phyloP scores from a whole-genome alignment of 2,888 invertebrate genomes.

The Tetanocera ferruginea region DNA sequence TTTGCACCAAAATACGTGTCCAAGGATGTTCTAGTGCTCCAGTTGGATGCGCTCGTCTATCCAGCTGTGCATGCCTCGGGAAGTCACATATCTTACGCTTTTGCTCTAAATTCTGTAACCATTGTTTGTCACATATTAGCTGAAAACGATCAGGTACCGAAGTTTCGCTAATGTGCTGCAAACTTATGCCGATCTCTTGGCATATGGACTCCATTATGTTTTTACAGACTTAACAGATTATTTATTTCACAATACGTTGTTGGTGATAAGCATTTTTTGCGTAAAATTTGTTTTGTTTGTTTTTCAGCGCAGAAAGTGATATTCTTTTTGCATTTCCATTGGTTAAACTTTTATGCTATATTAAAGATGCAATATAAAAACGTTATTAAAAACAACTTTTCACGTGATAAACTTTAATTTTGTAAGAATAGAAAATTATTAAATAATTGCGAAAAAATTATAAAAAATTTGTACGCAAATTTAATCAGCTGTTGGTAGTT shows the following conservation, averaged over 20 bases:
- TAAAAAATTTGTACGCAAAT: neutral
- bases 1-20: slow-evolving; percentile 67
- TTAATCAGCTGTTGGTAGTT: slow-evolving; percentile 19
- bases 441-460: slow-evolving; percentile 2
- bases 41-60: slow-evolving; percentile 62
- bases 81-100: slow-evolving; percentile 62
- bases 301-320: neutral
- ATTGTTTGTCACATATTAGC: slow-evolving; percentile 77
- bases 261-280: slow-evolving; percentile 14
- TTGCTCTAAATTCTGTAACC: slow-evolving; percentile 73
- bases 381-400: neutral
- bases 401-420: neutral
- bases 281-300: neutral
- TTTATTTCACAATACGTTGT: neutral
- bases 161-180: slow-evolving; percentile 75
- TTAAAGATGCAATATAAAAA: neutral
- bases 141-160: slow-evolving; percentile 74
- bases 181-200: slow-evolving; percentile 80
- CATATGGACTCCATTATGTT: slow-evolving; percentile 76
- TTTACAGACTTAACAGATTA: neutral
- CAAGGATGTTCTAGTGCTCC: slow-evolving; percentile 70
- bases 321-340: neutral
- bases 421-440: neutral
- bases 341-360: neutral
- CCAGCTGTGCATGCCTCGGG: slow-evolving; percentile 58